Evolutionary conservation across 1,140 invertebrate genomes (phyloP), one percentile per base, ranked within the genome.

Genomic region (Drosophila busckii): DNA sequence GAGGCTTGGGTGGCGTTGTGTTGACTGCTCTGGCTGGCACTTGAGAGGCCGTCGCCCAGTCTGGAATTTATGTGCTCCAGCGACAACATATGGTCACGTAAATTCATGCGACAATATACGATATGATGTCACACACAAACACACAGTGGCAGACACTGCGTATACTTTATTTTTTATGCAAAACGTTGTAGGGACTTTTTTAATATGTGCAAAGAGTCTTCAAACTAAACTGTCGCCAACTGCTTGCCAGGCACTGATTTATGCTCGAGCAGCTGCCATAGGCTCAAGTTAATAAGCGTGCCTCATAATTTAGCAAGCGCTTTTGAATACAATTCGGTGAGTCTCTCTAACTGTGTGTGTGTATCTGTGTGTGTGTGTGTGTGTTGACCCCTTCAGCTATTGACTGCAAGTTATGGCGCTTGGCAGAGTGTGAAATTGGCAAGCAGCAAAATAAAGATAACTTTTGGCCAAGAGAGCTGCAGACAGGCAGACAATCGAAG

Each of bases 51-150:
- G 68, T 71, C 67, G 50, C 40, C 59, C 59, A 63, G 63, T 49
- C 63, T 73, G 76, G 40, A 83, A 82, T 82, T 83, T 83, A 82
- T 82, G 76, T 56, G 65, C 61, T 83, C 65, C 61, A 71, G 66
- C 75, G 75, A 82, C 75, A 83, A 82, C 75, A 82, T 82, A 82
- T 82, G 75, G 75, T 82, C 75, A 82, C 75, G 75, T 82, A 82
- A 82, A 82, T 82, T 82, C 76, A 83, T 69, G 75, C 75, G 75
- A 80, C 75, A 80, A 80, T 80, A 80, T 80, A 82, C 76, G 75
- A 80, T 82, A 82, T 80, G 76, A 80, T 75, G 75, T 80, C 70
- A 75, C 70, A 70, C 60, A 70, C 70, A 69, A 64, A 75, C 37
- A 61, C 35, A 34, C 38, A 58, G 16, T 17, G 9, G 40, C 32